Evolutionary conservation across 2,888 invertebrate species (phyloP), one percentile per base, ranked within the genome.

Genomic region (Drosophila lutescens): DNA sequence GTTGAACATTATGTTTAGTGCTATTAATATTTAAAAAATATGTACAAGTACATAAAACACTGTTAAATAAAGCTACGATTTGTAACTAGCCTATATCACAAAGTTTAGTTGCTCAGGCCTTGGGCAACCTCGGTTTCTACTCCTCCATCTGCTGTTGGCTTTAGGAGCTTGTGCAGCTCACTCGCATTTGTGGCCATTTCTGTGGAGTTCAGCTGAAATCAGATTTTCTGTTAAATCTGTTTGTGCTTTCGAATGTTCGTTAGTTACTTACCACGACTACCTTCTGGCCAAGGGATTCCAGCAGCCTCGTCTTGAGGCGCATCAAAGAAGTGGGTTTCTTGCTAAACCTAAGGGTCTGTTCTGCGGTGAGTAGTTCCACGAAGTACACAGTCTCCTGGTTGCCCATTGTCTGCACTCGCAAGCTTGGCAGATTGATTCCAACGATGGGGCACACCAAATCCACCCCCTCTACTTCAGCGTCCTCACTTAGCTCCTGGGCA

Each of bases 361-460:
- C 74, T 0, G 85, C 66, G 2, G 90, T 87, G n/a, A 91, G 67
- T 6, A 91, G 68, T 70, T 92, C 92, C 2, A 92, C 62, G 54
- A 79, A 90, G 32, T 86, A 69, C 23, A 79, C 54, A 13, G 58
- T 32, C 0, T 72, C 26, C 9, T 81, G 51, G 6, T 61, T 53
- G 1, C 77, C 73, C 8, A 53, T 46, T 2, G 82, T 76, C 30
- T 89, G 80, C 0, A 91, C 77, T 4, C 89, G 75, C 23, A 92
- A 76, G 8, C 91, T 86, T 5, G 91, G 88, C 60, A 92, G 74
- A 79, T 92, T 92, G 17, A 92, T 84, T 26, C 91, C 91, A 26
- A 68, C 80, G 26, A 92, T 89, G 23, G 91, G 91, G 36, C 84
- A 79, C 0, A 90, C 87, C 8, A 90, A 44, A 13, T 88, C 77